phyloP scores from a whole-genome alignment of 2,797 vertebrate species.

The Cossypha heuglini region DNA sequence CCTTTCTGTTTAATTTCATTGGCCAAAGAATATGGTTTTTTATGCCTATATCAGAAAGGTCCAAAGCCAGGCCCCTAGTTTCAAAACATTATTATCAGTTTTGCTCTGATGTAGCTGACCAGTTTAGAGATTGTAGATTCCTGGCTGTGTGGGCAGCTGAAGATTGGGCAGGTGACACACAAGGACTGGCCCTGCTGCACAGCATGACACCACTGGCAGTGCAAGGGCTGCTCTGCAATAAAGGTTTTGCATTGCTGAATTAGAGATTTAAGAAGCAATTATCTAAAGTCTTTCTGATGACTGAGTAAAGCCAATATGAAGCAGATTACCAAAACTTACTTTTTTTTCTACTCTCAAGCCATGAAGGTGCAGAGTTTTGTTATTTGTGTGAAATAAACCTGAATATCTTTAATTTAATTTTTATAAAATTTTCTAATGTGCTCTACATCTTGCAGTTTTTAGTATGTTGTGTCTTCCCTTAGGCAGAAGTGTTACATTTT shows the following conservation, averaged over 20 bases:
- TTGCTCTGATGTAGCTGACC: not conserved
- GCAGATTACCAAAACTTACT: not conserved
- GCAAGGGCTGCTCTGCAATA: not conserved
- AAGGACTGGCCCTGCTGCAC: not conserved
- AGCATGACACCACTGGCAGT: fast-evolving
- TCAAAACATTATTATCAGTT: not conserved
- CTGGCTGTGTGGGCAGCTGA: not conserved
- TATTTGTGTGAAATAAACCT: not conserved
- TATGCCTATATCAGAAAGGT: not conserved
- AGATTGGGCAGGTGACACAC: not conserved
- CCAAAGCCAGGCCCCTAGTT: not conserved
- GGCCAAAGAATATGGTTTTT: not conserved
- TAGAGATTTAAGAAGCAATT: not conserved
- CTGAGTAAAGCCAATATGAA: not conserved
- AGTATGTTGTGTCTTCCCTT: not conserved
- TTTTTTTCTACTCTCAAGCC: not conserved
- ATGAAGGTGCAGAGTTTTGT: not conserved
- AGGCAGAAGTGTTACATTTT: not conserved
- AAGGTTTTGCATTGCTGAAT: not conserved
- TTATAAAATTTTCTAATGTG: not conserved
- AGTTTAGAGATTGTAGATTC: not conserved
- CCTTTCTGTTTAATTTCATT: not conserved
- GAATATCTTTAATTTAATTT: not conserved
- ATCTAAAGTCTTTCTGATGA: not conserved
- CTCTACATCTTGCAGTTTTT: not conserved